These are phyloP conservation scores for Cuniculus paca DNA, from an alignment of 2,797 vertebrate genomes.

Conservation along the genomic window DNA sequence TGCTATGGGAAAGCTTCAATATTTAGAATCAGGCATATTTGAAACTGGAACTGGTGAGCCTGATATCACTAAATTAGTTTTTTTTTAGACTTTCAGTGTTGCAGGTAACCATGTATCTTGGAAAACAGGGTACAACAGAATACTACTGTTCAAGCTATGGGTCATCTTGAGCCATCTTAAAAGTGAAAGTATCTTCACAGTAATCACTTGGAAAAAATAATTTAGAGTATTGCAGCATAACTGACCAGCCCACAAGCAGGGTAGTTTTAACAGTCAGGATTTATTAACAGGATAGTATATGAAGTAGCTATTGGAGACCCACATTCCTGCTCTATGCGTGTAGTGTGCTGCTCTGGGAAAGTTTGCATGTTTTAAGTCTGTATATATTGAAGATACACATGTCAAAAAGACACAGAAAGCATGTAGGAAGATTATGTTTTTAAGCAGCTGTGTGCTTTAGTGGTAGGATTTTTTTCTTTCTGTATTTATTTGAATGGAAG, in stretches of 20 bases:
- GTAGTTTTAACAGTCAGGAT: constrained; percentile 15
- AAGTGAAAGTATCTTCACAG: constrained; percentile 37
- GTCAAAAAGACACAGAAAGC: constrained; percentile 77
- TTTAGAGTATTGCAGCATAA: background rate
- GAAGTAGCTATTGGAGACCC: constrained; percentile 54
- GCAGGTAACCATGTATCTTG: background rate
- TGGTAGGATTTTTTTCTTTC: background rate
- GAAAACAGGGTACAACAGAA: constrained; percentile 42
- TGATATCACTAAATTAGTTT: constrained; percentile 67
- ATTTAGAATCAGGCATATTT: constrained; percentile 66
- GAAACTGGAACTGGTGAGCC: background rate
- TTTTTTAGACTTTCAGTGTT: constrained; percentile 52
- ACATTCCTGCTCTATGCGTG: constrained; percentile 26
- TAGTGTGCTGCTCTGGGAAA: constrained; percentile 77
- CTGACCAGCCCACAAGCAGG: background rate
- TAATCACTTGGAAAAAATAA: background rate
- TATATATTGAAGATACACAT: constrained; percentile 81
- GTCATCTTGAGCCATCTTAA: background rate
- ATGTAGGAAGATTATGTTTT: constrained; percentile 73
- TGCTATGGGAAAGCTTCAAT: constrained; percentile 62
- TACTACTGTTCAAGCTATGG: background rate
- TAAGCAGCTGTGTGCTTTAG: constrained; percentile 69
- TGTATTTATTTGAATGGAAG: constrained; percentile 74
- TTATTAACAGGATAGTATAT: constrained; percentile 11
- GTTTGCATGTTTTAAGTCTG: constrained; percentile 71